Evolutionary conservation across 2,797 vertebrate genomes (phyloP).

Genomic region (Psittacula derbiana): DNA sequence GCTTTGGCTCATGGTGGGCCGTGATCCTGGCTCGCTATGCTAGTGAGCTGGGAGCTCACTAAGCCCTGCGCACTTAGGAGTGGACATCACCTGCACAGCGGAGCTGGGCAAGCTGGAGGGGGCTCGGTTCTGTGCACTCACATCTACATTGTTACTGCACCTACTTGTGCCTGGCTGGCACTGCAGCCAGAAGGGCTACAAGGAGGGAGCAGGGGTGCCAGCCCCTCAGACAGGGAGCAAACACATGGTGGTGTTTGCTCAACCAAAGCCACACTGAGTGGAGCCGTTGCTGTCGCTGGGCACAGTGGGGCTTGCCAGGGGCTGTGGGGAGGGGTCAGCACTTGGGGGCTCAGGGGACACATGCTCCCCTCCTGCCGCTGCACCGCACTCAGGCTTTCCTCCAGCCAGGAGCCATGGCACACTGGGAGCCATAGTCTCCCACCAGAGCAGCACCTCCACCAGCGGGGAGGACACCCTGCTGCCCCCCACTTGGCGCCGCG

Average conservation of each 20-base stretch:
- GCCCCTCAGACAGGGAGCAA: rapidly evolving
- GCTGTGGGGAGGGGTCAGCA: neutral
- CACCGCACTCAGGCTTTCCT: neutral
- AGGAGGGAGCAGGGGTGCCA: rapidly evolving
- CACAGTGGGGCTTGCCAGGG: neutral
- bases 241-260: rapidly evolving
- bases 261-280: rapidly evolving
- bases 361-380: neutral
- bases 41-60: rapidly evolving
- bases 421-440: neutral
- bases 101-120: rapidly evolving
- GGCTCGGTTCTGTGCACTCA: rapidly evolving
- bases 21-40: neutral
- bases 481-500: neutral
- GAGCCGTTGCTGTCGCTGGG: rapidly evolving
- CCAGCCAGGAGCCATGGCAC: neutral
- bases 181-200: neutral
- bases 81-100: rapidly evolving
- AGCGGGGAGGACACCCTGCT: neutral
- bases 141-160: neutral
- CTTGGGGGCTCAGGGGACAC: neutral
- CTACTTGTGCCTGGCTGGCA: neutral
- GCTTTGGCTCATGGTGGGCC: rapidly evolving
- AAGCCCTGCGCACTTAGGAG: rapidly evolving
- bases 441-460: neutral